Percentiles rank a stretch among this genome's conserved stretches.
Conservation (phyloP, 2,797 vertebrate species). For the Miichthys miiuy region DNA sequence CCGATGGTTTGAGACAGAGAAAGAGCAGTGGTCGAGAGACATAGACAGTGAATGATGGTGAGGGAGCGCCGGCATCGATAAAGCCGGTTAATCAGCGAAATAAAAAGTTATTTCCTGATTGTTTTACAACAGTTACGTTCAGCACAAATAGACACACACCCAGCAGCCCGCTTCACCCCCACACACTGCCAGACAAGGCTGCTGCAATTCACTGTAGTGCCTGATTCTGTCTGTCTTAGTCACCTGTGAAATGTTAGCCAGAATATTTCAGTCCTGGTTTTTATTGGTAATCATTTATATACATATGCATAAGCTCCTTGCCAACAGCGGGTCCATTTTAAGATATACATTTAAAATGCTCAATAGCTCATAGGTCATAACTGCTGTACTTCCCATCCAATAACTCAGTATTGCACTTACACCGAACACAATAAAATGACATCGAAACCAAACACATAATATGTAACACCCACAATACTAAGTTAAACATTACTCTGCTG, state of each 20-base stretch:
- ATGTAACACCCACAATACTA: neutral
- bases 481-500: neutral
- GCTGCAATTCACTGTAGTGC: no score
- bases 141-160: no score
- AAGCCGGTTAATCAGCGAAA: no score
- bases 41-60: no score
- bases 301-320: constrained; percentile 16
- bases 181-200: no score
- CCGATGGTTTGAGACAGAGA: no score
- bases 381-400: neutral
- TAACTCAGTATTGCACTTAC: neutral
- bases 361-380: neutral
- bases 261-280: neutral
- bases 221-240: no score
- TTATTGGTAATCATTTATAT: constrained; percentile 9
- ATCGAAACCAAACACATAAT: neutral
- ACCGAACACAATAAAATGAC: neutral
- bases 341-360: neutral
- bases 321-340: constrained; percentile 6
- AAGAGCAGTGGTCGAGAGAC: no score
- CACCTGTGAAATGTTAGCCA: neutral
- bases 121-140: no score
- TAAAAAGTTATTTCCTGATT: no score
- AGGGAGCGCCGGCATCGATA: no score
- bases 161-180: no score